A percentile compares a stretch with the other conserved stretches of the same genome.
Evolutionary conservation across 2,888 invertebrate species (phyloP).

Genomic region (Trissonchulus latispiculum): DNA sequence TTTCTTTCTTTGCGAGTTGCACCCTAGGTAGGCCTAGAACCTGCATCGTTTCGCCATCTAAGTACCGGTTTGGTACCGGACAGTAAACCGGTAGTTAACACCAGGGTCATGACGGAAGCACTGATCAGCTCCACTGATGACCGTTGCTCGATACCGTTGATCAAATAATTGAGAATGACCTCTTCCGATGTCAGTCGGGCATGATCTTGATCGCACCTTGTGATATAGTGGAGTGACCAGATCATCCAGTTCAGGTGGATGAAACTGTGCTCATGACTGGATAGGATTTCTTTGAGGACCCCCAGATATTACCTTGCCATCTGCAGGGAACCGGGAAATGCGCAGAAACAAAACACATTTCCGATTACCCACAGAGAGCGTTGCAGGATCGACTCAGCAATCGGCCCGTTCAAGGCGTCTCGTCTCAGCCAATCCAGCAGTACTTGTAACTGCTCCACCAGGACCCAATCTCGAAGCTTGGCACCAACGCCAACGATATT

Average conservation of each 20-base stretch:
- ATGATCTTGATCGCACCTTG: background rate
- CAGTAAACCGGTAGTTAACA: too few species aligned
- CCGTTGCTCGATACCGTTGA: background rate
- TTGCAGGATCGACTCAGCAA: background rate
- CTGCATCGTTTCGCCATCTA: too few species aligned
- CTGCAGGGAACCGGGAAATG: background rate
- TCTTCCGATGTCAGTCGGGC: background rate
- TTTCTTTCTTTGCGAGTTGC: too few species aligned
- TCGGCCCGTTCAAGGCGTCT: background rate
- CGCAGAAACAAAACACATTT: background rate
- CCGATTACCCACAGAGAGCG: background rate
- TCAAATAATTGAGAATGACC: background rate
- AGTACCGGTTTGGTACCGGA: too few species aligned
- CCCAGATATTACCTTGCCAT: background rate
- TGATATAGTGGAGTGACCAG: background rate
- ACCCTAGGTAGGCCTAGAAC: too few species aligned
- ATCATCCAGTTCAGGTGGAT: background rate
- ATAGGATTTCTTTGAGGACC: background rate
- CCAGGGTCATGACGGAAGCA: background rate
- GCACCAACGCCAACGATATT: background rate
- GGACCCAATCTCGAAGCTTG: background rate
- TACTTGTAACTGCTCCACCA: background rate
- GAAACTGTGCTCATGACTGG: background rate
- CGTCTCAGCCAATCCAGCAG: background rate
- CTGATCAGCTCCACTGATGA: background rate